Percentiles rank a stretch among this genome's conserved stretches.
Evolutionary conservation across 2,797 vertebrate species (phyloP).

Genomic region (Rhabdophis nuchalis): DNA sequence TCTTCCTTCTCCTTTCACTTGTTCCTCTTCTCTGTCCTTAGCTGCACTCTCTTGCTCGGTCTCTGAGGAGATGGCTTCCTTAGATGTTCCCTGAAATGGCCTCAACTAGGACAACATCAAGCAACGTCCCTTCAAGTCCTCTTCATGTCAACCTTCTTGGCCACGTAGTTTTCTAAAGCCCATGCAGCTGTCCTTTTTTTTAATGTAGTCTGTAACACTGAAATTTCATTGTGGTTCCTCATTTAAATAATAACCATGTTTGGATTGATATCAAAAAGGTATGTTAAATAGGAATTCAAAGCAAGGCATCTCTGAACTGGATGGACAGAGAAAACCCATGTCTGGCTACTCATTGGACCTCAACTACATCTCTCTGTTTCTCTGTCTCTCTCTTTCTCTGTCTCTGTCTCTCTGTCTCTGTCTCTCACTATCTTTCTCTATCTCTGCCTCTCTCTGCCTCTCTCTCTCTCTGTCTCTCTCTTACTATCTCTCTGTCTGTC

Average conservation of each 20-base stretch:
- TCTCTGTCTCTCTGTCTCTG: too few species aligned
- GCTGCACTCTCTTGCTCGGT: background rate
- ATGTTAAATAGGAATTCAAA: background rate
- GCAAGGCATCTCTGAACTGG: background rate
- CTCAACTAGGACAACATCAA: background rate
- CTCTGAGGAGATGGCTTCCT: background rate
- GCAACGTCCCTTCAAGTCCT: background rate
- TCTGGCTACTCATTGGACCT: background rate
- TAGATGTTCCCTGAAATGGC: background rate
- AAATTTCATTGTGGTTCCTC: too few species aligned
- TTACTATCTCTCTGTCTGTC: fast-evolving
- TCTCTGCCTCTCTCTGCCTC: too few species aligned
- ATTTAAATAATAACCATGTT: too few species aligned
- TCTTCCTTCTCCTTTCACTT: background rate
- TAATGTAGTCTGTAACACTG: too few species aligned
- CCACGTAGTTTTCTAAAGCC: background rate
- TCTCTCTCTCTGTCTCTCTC: too few species aligned
- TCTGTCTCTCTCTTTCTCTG: too few species aligned
- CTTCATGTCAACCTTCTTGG: background rate
- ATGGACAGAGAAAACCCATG: background rate
- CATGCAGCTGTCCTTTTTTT: background rate
- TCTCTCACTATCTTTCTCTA: too few species aligned
- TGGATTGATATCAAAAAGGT: too few species aligned
- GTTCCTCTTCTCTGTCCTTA: background rate
- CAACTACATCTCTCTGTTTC: too few species aligned